Conservation (phyloP, 53 echinoderm and acorn worm species). For the Arbacia lixula region DNA sequence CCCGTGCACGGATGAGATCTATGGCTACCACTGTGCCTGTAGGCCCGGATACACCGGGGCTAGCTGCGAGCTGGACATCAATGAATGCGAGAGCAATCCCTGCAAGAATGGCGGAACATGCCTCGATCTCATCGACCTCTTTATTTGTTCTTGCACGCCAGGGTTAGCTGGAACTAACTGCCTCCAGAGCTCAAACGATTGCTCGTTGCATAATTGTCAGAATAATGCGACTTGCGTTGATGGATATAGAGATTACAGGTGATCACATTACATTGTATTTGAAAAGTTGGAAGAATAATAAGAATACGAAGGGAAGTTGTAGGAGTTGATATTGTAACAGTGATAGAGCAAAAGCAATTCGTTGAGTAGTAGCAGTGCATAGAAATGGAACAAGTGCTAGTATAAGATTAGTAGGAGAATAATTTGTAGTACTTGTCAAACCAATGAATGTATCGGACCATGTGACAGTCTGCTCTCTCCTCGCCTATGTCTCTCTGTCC, state of each 20-base stretch:
- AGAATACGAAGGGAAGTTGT: neutral
- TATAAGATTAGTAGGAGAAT: neutral
- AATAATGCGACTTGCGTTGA: constrained; percentile 46
- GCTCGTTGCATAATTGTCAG: neutral
- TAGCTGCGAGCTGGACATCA: constrained; percentile 66
- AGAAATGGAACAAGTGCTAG: neutral
- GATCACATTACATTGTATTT: too few species aligned
- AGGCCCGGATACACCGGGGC: constrained; percentile 66
- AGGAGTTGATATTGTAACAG: neutral
- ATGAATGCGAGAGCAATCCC: constrained; percentile 76
- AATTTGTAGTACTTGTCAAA: neutral
- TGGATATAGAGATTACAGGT: constrained; percentile 28
- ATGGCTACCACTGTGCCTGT: constrained; percentile 65
- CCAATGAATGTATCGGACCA: neutral
- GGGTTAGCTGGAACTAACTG: constrained; percentile 35
- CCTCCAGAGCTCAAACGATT: constrained; percentile 33
- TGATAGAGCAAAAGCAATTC: neutral
- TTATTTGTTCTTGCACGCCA: constrained; percentile 37
- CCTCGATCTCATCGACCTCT: neutral
- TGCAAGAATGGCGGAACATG: constrained; percentile 34
- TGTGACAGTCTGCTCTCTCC: neutral
- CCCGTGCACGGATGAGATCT: constrained; percentile 45
- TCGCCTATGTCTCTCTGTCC: neutral
- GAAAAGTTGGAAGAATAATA: too few species aligned
- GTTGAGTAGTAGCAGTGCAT: neutral